Conservation (phyloP, 30 jellyfish, hydroid and myxozoan genomes). For the Pseudorhiza aurosa region DNA sequence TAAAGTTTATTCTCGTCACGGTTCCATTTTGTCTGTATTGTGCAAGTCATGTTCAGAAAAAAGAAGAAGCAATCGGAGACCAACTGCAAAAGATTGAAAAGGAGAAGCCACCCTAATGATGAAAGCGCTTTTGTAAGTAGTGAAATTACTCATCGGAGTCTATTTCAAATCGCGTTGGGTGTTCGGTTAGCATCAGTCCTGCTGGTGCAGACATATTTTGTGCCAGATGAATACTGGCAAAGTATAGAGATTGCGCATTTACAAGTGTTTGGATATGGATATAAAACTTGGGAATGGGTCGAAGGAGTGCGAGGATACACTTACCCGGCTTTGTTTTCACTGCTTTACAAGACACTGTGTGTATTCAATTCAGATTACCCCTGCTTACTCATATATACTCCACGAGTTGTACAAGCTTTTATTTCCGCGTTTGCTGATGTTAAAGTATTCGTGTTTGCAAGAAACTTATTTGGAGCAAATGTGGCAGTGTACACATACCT, state of each 20-base stretch:
- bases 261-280: constrained; percentile 83
- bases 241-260: constrained; percentile 85
- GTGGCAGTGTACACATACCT: constrained; percentile 46
- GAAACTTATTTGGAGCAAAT: background rate
- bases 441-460: constrained; percentile 15
- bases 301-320: constrained; percentile 61
- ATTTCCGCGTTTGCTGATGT: constrained; percentile 49
- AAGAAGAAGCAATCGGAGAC: background rate
- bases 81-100: no score
- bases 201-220: constrained; percentile 68
- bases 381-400: constrained; percentile 23
- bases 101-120: background rate
- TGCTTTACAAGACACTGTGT: constrained; percentile 7
- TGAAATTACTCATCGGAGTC: background rate
- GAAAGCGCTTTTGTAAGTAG: background rate
- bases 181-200: constrained; percentile 68
- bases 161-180: background rate
- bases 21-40: constrained; percentile 34
- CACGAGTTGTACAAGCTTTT: constrained; percentile 76
- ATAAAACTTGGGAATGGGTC: constrained; percentile 89
- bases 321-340: constrained; percentile 64
- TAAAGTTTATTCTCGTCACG: constrained; percentile 28
- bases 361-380: constrained; percentile 25
- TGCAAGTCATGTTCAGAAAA: constrained; percentile 8
- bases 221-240: constrained; percentile 95